A percentile compares a stretch with the other conserved stretches of the same genome.
phyloP scores from a whole-genome alignment of 2,113 vertebrate genomes.

The Eudyptes chrysolophus region DNA sequence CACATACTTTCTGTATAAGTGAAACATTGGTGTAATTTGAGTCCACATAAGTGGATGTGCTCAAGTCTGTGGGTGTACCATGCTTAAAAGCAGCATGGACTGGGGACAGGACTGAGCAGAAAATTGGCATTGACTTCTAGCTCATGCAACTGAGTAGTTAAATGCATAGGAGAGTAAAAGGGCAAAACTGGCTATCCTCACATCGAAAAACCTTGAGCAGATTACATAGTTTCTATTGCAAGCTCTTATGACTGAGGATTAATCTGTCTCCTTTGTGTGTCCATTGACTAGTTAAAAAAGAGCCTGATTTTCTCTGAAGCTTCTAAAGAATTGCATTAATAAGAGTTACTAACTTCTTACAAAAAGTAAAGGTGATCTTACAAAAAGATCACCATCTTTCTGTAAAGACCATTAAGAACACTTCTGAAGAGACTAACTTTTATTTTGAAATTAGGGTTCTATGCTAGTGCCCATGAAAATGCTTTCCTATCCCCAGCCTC shows the following conservation, averaged over 20 bases:
- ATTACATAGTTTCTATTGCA: not conserved
- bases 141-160: not conserved
- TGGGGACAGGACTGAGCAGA: not conserved
- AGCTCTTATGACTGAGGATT: not conserved
- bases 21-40: not conserved
- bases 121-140: not conserved
- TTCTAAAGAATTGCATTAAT: not conserved
- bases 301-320: not conserved
- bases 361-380: not conserved
- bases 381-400: not conserved
- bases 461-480: not conserved
- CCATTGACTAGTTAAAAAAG: not conserved
- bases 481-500: not conserved
- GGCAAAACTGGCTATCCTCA: not conserved
- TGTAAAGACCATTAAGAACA: not conserved
- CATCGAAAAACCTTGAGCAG: not conserved
- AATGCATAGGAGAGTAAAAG: not conserved
- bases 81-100: not conserved
- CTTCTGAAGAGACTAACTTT: not conserved
- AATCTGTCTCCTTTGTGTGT: not conserved
- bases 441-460: not conserved
- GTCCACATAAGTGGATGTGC: rapidly evolving
- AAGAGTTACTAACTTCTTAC: not conserved
- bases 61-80: not conserved
- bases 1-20: not conserved